Evolutionary conservation across 2,888 invertebrate genomes (phyloP), one percentile per base, ranked within the genome.

Genomic region (Clostera curtula): DNA sequence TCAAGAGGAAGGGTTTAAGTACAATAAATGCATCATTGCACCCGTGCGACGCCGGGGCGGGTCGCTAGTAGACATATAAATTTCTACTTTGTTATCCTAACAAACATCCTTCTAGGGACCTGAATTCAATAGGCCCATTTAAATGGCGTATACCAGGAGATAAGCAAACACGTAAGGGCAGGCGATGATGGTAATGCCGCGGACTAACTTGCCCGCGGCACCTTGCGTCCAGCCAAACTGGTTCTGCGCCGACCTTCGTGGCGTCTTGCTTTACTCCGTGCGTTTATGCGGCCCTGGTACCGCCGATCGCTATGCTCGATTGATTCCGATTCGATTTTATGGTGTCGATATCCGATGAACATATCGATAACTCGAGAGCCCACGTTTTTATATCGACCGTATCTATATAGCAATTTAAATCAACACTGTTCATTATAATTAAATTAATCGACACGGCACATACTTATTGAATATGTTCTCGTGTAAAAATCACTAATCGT

Each of bases 181-280:
- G 64, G 61, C 73, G 77, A 72, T 70, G 74, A 75, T 71, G 71
- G 60, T 79, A 80, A 75, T 77, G 69, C 68, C 72, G 67, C 68
- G 76, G 73, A 76, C 73, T 77, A 76, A 71, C 69, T 62, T 68
- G 72, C 69, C 68, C 53, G 55, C 65, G 70, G 76, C 82, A 80
- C 80, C 79, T 82, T 80, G 79, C 73, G 65, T 68, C 69, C 75
- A 62, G 64, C 62, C 62, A 74, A 82, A 83, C 82, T 71, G 79
- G 82, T 83, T 83, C 58, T 49, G 38, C 51, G 51, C 44, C 77
- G 80, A 76, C 80, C 79, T 80, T 80, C 77, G 66, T 56, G 48
- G 54, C 52, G 62, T 56, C 65, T 62, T 62, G 52, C 68, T 70
- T 62, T 62, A 51, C 68, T 70, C 66, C 63, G 54, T 56, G 52